phyloP scores from a whole-genome alignment of 2,113 vertebrate species.

The Ciconia maguari region DNA sequence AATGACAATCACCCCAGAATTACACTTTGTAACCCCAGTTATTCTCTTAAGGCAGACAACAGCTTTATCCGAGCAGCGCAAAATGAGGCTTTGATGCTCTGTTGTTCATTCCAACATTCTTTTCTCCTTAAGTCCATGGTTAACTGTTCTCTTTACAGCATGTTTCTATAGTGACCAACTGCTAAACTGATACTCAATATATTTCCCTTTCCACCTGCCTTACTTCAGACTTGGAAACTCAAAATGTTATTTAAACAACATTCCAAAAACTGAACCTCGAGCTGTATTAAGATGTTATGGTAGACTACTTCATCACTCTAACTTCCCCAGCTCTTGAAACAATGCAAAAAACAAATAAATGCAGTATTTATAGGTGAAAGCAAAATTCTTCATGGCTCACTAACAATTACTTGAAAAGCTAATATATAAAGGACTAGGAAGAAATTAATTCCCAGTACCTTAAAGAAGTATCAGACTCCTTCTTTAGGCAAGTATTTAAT shows the following conservation, averaged over 20 bases:
- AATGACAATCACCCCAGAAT: background rate
- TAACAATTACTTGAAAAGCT: background rate
- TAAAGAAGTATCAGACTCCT: background rate
- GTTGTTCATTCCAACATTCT: background rate
- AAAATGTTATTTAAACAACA: background rate
- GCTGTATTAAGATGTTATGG: background rate
- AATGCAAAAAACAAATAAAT: background rate
- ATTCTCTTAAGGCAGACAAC: background rate
- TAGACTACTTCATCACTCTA: background rate
- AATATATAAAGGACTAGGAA: background rate
- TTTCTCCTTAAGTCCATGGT: background rate
- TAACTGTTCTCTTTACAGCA: background rate
- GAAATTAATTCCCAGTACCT: background rate
- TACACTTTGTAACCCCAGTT: background rate
- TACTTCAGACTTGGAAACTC: background rate
- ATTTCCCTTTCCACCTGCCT: background rate
- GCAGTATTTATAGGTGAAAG: background rate
- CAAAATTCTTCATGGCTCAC: background rate
- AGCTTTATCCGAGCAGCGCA: background rate
- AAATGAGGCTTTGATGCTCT: background rate
- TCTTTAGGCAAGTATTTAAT: background rate
- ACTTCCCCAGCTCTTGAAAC: background rate
- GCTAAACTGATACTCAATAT: background rate
- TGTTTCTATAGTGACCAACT: constrained; percentile 8
- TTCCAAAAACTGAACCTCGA: background rate